Percentiles rank a stretch among this genome's conserved stretches.
phyloP scores from a whole-genome alignment of 2,113 vertebrate genomes.

The Pomatostomus ruficeps region DNA sequence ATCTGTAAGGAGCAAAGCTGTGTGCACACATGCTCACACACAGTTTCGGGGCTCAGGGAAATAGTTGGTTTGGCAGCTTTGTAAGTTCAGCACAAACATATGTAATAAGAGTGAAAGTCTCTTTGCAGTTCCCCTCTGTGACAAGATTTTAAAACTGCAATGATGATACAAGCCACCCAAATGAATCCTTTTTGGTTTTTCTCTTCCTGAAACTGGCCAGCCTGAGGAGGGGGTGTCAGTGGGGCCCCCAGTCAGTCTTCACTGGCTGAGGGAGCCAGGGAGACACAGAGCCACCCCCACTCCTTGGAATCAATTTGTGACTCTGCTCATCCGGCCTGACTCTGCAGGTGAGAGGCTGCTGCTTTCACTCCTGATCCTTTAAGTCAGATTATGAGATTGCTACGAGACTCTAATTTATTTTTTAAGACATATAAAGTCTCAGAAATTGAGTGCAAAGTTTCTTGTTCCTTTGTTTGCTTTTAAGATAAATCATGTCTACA shows the following conservation, averaged over 20 bases:
- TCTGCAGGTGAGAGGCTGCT: neutral
- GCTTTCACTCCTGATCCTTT: neutral
- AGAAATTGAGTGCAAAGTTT: neutral
- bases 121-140: neutral
- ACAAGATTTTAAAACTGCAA: neutral
- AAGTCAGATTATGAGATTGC: neutral
- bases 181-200: neutral
- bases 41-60: neutral
- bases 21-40: neutral
- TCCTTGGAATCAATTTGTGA: too few species aligned
- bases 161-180: neutral
- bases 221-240: rapidly evolving
- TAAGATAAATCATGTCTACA: neutral
- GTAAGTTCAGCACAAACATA: neutral
- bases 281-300: neutral
- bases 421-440: neutral
- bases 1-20: neutral
- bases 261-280: rapidly evolving
- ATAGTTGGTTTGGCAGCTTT: neutral
- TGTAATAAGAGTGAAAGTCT: neutral
- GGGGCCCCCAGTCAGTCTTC: too few species aligned
- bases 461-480: neutral
- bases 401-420: neutral
- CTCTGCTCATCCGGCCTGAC: neutral
- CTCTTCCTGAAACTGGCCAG: neutral